Conservation (phyloP, 2,888 invertebrate genomes). For the Carterocephalus palaemon region DNA sequence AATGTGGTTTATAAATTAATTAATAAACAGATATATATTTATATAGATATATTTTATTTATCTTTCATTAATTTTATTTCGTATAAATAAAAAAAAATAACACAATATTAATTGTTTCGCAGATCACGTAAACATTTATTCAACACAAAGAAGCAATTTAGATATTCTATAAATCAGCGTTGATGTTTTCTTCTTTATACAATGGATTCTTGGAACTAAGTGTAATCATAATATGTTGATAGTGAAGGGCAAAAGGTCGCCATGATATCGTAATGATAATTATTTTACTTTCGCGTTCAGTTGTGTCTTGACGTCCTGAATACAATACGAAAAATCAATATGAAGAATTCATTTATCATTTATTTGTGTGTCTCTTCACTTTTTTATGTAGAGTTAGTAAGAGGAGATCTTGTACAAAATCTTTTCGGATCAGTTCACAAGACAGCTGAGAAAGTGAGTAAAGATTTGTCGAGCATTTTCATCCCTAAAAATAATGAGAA, state of each 20-base stretch:
- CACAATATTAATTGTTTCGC: too few species aligned
- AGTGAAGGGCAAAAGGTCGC: slow-evolving; percentile 10
- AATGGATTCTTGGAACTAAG: slow-evolving; percentile 6
- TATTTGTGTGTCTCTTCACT: slow-evolving; percentile 38
- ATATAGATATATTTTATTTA: too few species aligned
- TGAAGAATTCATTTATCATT: slow-evolving; percentile 42
- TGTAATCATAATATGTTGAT: slow-evolving; percentile 9
- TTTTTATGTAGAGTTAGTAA: slow-evolving; percentile 26
- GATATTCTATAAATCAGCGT: too few species aligned
- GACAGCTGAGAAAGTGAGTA: slow-evolving; percentile 35
- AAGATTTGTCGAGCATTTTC: slow-evolving; percentile 39
- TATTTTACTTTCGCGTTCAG: slow-evolving; percentile 15
- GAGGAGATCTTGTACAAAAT: slow-evolving; percentile 39
- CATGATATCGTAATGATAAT: slow-evolving; percentile 7
- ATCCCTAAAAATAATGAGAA: slow-evolving; percentile 28
- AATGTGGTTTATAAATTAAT: too few species aligned
- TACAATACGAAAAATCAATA: slow-evolving; percentile 31
- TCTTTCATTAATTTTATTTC: too few species aligned
- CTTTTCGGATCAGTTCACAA: slow-evolving; percentile 43
- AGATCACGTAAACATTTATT: too few species aligned
- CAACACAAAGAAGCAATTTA: neutral
- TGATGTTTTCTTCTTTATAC: neutral
- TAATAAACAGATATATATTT: too few species aligned
- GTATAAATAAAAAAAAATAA: neutral
- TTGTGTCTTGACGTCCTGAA: slow-evolving; percentile 18